Base-by-base conservation (phyloP, 2,797 vertebrate species). In the Martes flavigula region DNA sequence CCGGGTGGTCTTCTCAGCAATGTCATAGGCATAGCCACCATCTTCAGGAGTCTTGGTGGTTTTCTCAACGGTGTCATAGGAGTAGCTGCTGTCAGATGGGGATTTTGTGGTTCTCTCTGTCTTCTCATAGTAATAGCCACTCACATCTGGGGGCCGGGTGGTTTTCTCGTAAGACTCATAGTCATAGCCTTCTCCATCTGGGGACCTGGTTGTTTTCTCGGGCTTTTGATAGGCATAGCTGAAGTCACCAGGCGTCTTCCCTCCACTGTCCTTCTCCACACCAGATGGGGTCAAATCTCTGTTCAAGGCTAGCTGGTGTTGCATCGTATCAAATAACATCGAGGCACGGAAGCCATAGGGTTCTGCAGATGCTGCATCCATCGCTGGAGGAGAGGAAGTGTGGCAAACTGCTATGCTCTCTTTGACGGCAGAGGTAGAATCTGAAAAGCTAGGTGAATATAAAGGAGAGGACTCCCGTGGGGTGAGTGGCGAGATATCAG, bases 401-500 rank as follows among this genome's bases (percentile, higher is more conserved):
- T 98, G 97, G 90, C 94, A 72, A 95, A 94, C 88, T 85, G 95
- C 96, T 1, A 86, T 27, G 0, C 4, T 78, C 95, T 98, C 98
- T 97, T 98, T 91, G 38, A 98, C 85, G 56, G 97, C 98, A 89
- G 98, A 95, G 97, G 98, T 97, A 81, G 98, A 98, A 97, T 99
- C 98, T 93, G 98, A 98, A 98, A 98, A 98, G 91, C 97, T 93
- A 96, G 99, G 99, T 75, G 99, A 99, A 81, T 99, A 99, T 25
- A 98, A 97, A 96, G 99, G 98, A 98, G 99, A 99, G 46, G 99
- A 98, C 94, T 99, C 98, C 87, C 98, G 98, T 79, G 99, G 99
- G 93, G 98, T 98, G 96, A 99, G 98, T 35, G 99, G 98, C 98
- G 99, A 99, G 96, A 99, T 99, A 92, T 98, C 99, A 82, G 99